These are phyloP conservation scores for Coturnix japonica DNA, from an alignment of 2,113 vertebrate species.

Conservation along the genomic window DNA sequence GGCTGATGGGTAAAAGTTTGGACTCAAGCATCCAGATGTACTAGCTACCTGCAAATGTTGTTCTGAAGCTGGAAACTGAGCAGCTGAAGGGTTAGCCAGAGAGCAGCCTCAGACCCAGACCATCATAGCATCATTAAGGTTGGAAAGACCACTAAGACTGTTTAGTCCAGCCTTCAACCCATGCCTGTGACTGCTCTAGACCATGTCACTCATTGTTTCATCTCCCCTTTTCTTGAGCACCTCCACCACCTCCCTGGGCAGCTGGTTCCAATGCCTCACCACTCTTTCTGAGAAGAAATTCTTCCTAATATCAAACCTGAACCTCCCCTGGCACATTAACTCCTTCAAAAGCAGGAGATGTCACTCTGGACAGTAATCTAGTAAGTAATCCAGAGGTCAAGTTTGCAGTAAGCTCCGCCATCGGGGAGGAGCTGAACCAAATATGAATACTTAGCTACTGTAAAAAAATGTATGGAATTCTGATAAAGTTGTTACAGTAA, in stretches of 20 bases:
- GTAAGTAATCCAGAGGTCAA: not conserved
- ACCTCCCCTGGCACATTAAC: not conserved
- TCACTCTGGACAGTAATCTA: rapidly evolving
- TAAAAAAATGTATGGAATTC: not conserved
- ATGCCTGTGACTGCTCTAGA: too few relatives aligned
- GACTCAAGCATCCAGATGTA: too few relatives aligned
- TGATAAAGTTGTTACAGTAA: not conserved
- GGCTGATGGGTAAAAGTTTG: not conserved
- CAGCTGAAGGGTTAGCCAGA: not conserved
- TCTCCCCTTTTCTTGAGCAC: too few relatives aligned
- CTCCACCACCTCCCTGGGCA: too few relatives aligned
- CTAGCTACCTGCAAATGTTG: not conserved
- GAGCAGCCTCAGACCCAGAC: not conserved
- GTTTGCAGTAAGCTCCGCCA: not conserved
- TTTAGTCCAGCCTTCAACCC: too few relatives aligned
- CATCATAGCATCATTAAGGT: too few relatives aligned
- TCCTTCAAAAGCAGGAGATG: not conserved
- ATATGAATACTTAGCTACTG: not conserved
- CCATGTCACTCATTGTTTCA: too few relatives aligned
- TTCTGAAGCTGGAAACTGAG: not conserved
- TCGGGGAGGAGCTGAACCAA: not conserved
- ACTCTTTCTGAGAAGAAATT: too few relatives aligned
- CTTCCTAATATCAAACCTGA: too few relatives aligned
- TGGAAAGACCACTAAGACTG: too few relatives aligned
- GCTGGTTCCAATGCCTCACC: too few relatives aligned